Percentiles rank a stretch among this genome's conserved stretches.
phyloP scores from a whole-genome alignment of 1,140 invertebrate species.

The Bombus pyrosoma region DNA sequence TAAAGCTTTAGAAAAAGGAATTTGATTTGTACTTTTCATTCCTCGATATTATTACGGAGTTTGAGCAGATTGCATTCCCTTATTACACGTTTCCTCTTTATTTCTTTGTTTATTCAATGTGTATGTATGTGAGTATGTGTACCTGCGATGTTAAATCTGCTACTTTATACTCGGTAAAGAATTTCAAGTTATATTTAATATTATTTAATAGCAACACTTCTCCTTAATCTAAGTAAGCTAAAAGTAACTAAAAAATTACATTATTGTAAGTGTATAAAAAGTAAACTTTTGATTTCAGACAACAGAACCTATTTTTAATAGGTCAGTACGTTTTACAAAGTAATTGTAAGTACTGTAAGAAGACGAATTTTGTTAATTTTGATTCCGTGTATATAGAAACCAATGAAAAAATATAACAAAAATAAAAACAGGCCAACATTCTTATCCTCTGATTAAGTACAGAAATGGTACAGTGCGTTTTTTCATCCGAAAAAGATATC shows the following conservation, averaged over 20 bases:
- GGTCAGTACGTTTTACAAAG: slow-evolving; percentile 71
- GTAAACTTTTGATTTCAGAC: slow-evolving; percentile 73
- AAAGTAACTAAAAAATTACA: slow-evolving; percentile 68
- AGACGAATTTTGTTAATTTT: slow-evolving; percentile 66
- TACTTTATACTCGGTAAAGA: slow-evolving; percentile 53
- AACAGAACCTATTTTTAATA: slow-evolving; percentile 76
- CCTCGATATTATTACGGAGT: slow-evolving; percentile 52
- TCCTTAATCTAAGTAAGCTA: slow-evolving; percentile 57
- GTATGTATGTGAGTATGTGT: slow-evolving; percentile 20
- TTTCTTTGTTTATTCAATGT: slow-evolving; percentile 39
- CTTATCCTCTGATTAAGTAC: slow-evolving; percentile 57
- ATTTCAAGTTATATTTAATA: slow-evolving; percentile 58
- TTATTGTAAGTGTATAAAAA: slow-evolving; percentile 70
- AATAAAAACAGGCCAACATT: slow-evolving; percentile 72
- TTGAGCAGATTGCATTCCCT: slow-evolving; percentile 69
- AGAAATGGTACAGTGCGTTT: slow-evolving; percentile 51
- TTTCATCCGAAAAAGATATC: slow-evolving; percentile 19
- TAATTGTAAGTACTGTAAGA: slow-evolving; percentile 60
- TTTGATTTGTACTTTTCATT: slow-evolving; percentile 73
- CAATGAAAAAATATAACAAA: slow-evolving; percentile 68
- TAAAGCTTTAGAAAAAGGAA: slow-evolving; percentile 46
- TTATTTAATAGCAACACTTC: slow-evolving; percentile 64
- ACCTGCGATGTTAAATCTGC: slow-evolving; percentile 48
- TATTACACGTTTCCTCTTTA: slow-evolving; percentile 60
- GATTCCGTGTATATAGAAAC: slow-evolving; percentile 62